Percentiles rank a stretch among this genome's conserved stretches.
These are phyloP conservation scores for Pipra filicauda DNA, from an alignment of 2,113 vertebrate genomes.

Conservation along the genomic window DNA sequence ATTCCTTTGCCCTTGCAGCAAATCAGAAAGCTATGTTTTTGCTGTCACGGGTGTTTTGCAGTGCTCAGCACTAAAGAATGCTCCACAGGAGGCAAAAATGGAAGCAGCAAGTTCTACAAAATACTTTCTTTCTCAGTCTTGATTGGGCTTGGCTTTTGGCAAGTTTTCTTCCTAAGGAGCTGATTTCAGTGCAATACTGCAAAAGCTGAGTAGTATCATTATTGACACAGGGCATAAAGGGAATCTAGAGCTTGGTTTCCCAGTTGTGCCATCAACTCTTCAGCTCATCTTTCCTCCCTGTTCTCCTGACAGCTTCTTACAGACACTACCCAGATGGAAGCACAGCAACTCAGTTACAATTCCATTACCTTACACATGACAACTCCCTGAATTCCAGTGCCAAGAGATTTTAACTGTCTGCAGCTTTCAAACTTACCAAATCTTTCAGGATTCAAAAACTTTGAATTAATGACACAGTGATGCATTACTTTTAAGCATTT, in stretches of 20 bases:
- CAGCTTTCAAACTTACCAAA: not conserved
- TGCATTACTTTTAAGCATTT: not conserved
- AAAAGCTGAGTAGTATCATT: not conserved
- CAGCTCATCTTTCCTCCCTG: not conserved
- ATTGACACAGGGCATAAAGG: not conserved
- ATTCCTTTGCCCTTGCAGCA: not conserved
- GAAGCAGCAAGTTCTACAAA: not conserved
- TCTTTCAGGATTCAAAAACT: not conserved
- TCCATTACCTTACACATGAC: not conserved
- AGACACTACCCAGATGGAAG: not conserved
- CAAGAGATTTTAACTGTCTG: not conserved
- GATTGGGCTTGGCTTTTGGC: not conserved
- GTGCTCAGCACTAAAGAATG: not conserved
- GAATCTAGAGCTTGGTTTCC: not conserved
- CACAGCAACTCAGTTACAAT: not conserved
- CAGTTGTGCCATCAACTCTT: not conserved
- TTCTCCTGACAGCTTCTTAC: not conserved
- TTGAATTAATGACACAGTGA: not conserved
- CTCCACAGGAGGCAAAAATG: conserved; percentile 5
- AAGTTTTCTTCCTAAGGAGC: not conserved
- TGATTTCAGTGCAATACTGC: not conserved
- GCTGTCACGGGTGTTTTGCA: not conserved
- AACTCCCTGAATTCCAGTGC: not conserved
- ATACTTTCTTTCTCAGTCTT: not conserved
- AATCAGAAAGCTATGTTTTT: not conserved